These are phyloP conservation scores for Eristalis tenax DNA, from an alignment of 2,888 invertebrate species.

Conservation along the genomic window DNA sequence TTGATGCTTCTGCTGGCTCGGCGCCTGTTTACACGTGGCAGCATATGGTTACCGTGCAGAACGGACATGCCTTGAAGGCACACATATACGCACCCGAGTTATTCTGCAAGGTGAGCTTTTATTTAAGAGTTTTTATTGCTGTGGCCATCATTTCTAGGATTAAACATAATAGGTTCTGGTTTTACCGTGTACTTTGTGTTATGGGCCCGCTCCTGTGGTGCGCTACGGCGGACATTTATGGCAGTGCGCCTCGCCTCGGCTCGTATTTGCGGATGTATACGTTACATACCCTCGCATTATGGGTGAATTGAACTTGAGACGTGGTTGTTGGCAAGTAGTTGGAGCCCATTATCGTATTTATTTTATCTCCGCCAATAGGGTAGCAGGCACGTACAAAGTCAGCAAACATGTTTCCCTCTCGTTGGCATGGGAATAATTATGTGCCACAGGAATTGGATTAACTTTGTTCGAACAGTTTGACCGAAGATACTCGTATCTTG, in stretches of 20 bases:
- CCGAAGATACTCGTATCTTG: slow-evolving; percentile 22
- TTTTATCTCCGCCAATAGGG: slow-evolving; percentile 45
- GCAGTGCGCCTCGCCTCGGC: slow-evolving; percentile 11
- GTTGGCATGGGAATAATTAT: slow-evolving; percentile 61
- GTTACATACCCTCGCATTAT: slow-evolving; percentile 27
- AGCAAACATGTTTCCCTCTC: slow-evolving; percentile 39
- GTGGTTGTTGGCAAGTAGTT: slow-evolving; percentile 66
- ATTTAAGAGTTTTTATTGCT: slow-evolving; percentile 68
- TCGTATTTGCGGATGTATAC: slow-evolving; percentile 28
- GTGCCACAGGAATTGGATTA: slow-evolving; percentile 60
- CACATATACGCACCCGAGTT: background rate
- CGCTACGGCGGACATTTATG: slow-evolving; percentile 56
- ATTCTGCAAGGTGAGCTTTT: slow-evolving; percentile 69
- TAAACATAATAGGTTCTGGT: slow-evolving; percentile 68
- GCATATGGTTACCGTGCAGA: slow-evolving; percentile 21
- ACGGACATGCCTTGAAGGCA: slow-evolving; percentile 26
- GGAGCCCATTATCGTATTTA: slow-evolving; percentile 59
- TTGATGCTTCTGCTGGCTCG: slow-evolving; percentile 15
- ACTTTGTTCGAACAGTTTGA: slow-evolving; percentile 59
- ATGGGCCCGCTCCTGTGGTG: slow-evolving; percentile 31
- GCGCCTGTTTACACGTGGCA: slow-evolving; percentile 53
- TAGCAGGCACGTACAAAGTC: slow-evolving; percentile 48
- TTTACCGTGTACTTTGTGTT: slow-evolving; percentile 49
- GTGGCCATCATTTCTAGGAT: slow-evolving; percentile 65
- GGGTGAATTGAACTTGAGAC: slow-evolving; percentile 65